Evolutionary conservation across 2,797 vertebrate species (phyloP).

Genomic region (Dermochelys coriacea): DNA sequence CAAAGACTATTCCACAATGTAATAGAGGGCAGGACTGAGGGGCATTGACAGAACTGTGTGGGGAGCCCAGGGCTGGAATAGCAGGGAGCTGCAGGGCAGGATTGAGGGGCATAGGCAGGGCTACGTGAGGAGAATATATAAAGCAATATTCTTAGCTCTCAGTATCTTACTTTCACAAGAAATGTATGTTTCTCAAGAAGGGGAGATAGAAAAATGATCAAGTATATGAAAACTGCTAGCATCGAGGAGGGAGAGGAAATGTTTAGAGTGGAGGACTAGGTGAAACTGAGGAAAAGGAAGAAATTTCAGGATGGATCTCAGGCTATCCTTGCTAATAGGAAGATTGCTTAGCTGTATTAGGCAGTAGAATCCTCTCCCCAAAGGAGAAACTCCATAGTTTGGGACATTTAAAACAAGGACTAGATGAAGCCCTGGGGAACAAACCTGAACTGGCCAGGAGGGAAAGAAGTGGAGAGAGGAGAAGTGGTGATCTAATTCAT

Average conservation of each 20-base stretch:
- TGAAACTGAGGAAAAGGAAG: background rate
- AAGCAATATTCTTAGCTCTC: background rate
- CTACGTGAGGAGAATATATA: background rate
- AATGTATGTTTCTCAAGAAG: background rate
- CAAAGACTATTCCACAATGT: background rate
- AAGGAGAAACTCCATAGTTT: background rate
- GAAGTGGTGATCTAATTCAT: background rate
- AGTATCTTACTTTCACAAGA: background rate
- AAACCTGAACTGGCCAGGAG: background rate
- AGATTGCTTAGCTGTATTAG: background rate
- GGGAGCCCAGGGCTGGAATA: background rate
- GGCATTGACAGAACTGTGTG: background rate
- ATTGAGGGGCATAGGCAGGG: background rate
- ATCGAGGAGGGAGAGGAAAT: background rate
- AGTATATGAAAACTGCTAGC: background rate
- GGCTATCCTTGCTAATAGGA: background rate
- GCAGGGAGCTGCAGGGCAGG: background rate
- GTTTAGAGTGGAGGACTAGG: background rate
- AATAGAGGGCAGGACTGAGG: background rate
- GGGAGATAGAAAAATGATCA: background rate
- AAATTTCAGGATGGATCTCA: background rate
- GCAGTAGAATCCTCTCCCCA: background rate
- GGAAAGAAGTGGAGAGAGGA: background rate
- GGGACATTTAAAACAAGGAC: background rate
- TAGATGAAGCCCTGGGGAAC: background rate